Evolutionary conservation across 2,113 vertebrate species (phyloP), one percentile per base, ranked within the genome.

Genomic region (Pseudolaguvia tuberculata): DNA sequence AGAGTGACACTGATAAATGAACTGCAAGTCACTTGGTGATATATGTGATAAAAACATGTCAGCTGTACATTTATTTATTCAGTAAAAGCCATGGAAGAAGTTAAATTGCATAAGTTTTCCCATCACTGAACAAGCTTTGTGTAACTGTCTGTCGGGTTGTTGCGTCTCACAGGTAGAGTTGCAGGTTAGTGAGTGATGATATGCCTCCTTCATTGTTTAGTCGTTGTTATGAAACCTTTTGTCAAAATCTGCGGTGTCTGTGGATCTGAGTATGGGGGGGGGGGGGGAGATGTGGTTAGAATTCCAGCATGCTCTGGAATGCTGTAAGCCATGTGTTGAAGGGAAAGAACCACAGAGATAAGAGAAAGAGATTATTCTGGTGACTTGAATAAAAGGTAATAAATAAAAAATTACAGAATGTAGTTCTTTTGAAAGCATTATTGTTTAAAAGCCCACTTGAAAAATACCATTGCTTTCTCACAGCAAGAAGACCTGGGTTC

Each of bases 311-410:
- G n/a, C 13, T 8, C 21, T 45, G 21, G n/a, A 9, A 23, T 47
- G n/a, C 13, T 65, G 42, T 47, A 35, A 62, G 20, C 20, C 25
- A 21, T 7, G 62, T 47, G n/a, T 21, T 7, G 4, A 35, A n/a
- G n/a, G 3, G 39, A 21, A 65, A 25, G 17, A 67, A 48, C 23
- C 15, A 48, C 63, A 67, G 63, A 48, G 63, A 50, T 67, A 50
- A 67, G 45, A 25, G 39, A 23, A 47, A 23, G 13, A 50, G 15
- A 50, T 27, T 13, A 23, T 45, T n/a, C 61, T 23, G 13, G 61
- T n/a, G 21, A 42, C 39, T 9, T 42, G 8, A 9, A 42, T 42
- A 42, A 42, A 42, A 42, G 5, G 39, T 9, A 42, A 35, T 35
- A 6, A 35, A 4, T 35, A 3, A 35, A 35, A 42, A 9, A 42